Conservation (phyloP, 2,888 invertebrate genomes). For the Sarcophaga carnaria region DNA sequence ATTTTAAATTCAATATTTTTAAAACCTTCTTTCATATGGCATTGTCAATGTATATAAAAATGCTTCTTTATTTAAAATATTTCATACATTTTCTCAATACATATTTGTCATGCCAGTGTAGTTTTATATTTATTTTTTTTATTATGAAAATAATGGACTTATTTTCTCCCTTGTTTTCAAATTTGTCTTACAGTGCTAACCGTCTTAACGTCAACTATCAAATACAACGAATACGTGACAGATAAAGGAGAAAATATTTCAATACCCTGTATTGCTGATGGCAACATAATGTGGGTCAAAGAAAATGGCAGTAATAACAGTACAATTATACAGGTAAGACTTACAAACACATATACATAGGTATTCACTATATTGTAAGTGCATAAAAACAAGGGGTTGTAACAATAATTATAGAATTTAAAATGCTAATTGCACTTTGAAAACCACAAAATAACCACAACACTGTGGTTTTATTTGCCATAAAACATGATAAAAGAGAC, state of each 20-base stretch:
- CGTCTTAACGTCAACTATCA: slow-evolving; percentile 80
- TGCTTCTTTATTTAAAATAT: neutral
- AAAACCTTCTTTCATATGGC: neutral
- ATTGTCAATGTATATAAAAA: neutral
- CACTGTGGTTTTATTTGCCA: neutral
- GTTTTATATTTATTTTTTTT: slow-evolving; percentile 5
- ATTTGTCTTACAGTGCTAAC: slow-evolving; percentile 77
- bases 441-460: slow-evolving; percentile 13
- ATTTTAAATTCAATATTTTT: no score
- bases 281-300: slow-evolving; percentile 81
- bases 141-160: neutral
- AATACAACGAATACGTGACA: slow-evolving; percentile 81
- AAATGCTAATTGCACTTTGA: slow-evolving; percentile 12
- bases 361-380: neutral
- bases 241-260: slow-evolving; percentile 81
- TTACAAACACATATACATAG: slow-evolving; percentile 1
- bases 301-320: slow-evolving; percentile 79
- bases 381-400: neutral
- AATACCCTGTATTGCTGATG: slow-evolving; percentile 80
- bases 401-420: slow-evolving; percentile 1
- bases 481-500: no score
- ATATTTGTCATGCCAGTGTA: neutral
- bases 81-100: slow-evolving; percentile 39
- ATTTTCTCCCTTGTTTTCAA: slow-evolving; percentile 1
- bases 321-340: slow-evolving; percentile 78